Evolutionary conservation across 2,888 invertebrate species (phyloP).

Genomic region (Anaspis maculata): DNA sequence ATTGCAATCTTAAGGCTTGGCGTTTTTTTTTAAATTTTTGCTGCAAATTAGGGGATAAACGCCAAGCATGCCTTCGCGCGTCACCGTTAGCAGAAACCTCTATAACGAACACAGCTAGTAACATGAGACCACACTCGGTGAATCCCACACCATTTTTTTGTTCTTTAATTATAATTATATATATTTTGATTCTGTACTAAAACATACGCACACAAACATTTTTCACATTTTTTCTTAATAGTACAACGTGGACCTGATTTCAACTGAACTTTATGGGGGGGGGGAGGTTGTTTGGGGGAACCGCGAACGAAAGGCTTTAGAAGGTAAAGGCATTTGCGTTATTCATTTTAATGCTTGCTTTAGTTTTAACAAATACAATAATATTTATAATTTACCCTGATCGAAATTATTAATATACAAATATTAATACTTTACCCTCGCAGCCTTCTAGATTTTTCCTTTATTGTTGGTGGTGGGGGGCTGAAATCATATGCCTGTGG

Average conservation of each 20-base stretch:
- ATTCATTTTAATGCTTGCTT: too few relatives aligned
- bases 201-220: constrained; percentile 42
- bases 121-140: constrained; percentile 40
- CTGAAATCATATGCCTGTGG: too few relatives aligned
- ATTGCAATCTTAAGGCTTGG: constrained; percentile 34
- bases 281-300: not conserved
- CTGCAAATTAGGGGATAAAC: constrained; percentile 1
- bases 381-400: constrained; percentile 37
- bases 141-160: constrained; percentile 35
- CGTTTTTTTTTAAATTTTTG: constrained; percentile 10
- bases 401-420: constrained; percentile 39
- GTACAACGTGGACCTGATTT: constrained; percentile 32
- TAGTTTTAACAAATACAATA: constrained; percentile 26
- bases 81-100: constrained; percentile 35
- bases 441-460: too few relatives aligned
- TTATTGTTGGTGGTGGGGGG: too few relatives aligned
- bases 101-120: constrained; percentile 43
- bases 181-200: constrained; percentile 42
- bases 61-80: constrained; percentile 22
- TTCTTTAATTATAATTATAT: too few relatives aligned
- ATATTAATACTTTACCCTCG: too few relatives aligned
- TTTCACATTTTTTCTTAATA: constrained; percentile 35
- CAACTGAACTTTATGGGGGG: constrained; percentile 1
- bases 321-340: too few relatives aligned
- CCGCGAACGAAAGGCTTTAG: too few relatives aligned